A percentile compares a stretch with the other conserved stretches of the same genome.
Evolutionary conservation across 92 coral and sea anemone species (phyloP).

Genomic region (Chrysogorgia sp.): DNA sequence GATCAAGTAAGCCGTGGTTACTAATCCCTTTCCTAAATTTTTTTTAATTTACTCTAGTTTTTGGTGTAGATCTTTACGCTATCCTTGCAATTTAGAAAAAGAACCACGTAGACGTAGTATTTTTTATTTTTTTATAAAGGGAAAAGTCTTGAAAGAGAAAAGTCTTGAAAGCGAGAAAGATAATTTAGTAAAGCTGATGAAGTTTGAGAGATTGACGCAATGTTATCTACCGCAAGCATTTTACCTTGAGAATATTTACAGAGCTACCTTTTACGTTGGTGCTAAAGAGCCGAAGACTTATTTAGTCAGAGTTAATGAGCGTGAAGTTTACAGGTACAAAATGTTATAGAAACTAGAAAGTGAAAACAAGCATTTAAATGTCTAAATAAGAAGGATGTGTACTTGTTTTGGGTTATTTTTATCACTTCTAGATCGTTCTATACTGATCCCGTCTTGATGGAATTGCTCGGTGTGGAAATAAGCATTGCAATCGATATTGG

Average conservation of each 20-base stretch:
- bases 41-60: too few relatives aligned
- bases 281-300: slow-evolving; percentile 8
- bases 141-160: slow-evolving; percentile 7
- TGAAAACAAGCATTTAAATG: background rate
- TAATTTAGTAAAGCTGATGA: slow-evolving; percentile 9
- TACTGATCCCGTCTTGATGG: background rate
- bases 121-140: background rate
- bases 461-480: slow-evolving; percentile 21
- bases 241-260: slow-evolving; percentile 1
- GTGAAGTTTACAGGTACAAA: slow-evolving; percentile 20
- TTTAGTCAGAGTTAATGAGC: background rate
- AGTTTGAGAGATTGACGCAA: background rate
- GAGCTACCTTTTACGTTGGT: slow-evolving; percentile 2
- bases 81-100: too few relatives aligned
- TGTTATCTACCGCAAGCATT: background rate
- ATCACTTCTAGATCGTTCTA: slow-evolving; percentile 11
- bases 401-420: background rate
- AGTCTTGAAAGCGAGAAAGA: background rate
- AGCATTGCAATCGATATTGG: slow-evolving; percentile 25
- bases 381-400: background rate
- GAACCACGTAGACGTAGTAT: background rate
- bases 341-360: background rate
- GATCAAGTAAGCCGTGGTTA: slow-evolving; percentile 20
- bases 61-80: too few relatives aligned
- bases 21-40: background rate